Evolutionary conservation across 2,797 vertebrate species (phyloP).

Genomic region (Enteromius argenteus): DNA sequence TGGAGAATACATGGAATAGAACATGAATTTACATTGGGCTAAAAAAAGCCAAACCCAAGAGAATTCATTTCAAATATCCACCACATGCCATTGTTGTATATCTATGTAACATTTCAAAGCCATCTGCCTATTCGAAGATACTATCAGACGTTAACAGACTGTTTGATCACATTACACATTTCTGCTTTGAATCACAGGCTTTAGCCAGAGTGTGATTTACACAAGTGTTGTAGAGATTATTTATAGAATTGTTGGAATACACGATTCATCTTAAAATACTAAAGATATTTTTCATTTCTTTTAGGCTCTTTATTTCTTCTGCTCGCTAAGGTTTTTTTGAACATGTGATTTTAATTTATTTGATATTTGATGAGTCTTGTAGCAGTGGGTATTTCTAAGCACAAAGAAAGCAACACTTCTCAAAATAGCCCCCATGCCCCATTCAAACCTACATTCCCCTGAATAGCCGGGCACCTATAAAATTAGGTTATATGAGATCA

Average conservation of each 20-base stretch:
- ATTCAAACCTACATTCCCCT: not conserved
- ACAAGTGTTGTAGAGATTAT: conserved; percentile 10
- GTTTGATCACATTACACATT: conserved; percentile 15
- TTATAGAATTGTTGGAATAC: conserved; percentile 17
- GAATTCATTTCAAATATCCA: conserved; percentile 1
- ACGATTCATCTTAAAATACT: conserved; percentile 10
- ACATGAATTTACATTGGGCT: conserved; percentile 15
- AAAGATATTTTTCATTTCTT: conserved; percentile 14
- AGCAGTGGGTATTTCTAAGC: not conserved
- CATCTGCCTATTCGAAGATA: conserved; percentile 27
- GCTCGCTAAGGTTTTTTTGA: not conserved
- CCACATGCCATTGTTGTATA: not conserved
- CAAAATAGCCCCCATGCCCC: not conserved
- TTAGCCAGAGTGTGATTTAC: conserved; percentile 30
- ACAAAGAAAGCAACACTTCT: not conserved
- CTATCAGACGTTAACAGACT: conserved; percentile 23
- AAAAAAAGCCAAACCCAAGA: conserved; percentile 8
- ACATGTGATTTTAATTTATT: not conserved
- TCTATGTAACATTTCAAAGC: conserved; percentile 32
- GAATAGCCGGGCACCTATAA: conserved; percentile 1
- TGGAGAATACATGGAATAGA: not conserved
- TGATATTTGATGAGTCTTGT: not conserved
- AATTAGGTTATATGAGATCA: conserved; percentile 16
- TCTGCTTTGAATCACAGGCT: conserved; percentile 34
- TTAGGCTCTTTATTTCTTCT: not conserved